Base-by-base conservation (phyloP, 2,113 vertebrate species). In the Laticauda colubrina region DNA sequence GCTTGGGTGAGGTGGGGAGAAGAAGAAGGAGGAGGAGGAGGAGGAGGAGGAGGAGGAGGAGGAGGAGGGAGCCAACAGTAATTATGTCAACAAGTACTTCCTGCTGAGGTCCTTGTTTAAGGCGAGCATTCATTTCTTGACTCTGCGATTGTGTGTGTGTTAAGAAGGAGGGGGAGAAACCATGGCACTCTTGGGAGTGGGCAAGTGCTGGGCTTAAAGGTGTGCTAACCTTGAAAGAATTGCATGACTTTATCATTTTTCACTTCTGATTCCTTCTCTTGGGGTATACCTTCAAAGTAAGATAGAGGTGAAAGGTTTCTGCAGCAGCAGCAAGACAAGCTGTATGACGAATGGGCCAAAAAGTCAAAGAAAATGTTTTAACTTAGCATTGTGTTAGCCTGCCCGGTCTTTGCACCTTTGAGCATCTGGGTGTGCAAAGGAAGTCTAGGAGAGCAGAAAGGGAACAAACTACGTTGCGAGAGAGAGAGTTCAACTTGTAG, bases 211-310 rank as follows among this genome's bases (percentile, higher is more conserved):
- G 87, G 0, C 97, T 98, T 98, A 97, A 96, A 97, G 96, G 97
- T 98, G 98, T 98, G 98, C 98, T 98, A 98, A 99, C 98, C 98
- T 98, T 98, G 97, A 98, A 98, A 98, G 98, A 98, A 98, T 97
- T 96, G 97, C 95, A 97, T 98, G 98, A 98, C 97, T 98, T 97
- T 97, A 98, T 98, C 97, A 97, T 98, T 98, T 98, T 98, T 98
- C 98, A 98, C 97, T 97, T 97, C 95, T 4, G 96, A 96, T 95
- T 94, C 94, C 88, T 94, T 95, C 95, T 97, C 96, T 92, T 94
- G 93, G 94, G 94, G 94, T 93, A 94, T 94, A 96, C 97, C 97
- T 98, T 96, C 96, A 96, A 97, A 96, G 96, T 96, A 97, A 97
- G 96, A 96, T 94, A 8, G 96, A 96, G 94, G 97, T 98, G 97